phyloP scores from a whole-genome alignment of 2,113 vertebrate species.

The Chloroceryle aenea region DNA sequence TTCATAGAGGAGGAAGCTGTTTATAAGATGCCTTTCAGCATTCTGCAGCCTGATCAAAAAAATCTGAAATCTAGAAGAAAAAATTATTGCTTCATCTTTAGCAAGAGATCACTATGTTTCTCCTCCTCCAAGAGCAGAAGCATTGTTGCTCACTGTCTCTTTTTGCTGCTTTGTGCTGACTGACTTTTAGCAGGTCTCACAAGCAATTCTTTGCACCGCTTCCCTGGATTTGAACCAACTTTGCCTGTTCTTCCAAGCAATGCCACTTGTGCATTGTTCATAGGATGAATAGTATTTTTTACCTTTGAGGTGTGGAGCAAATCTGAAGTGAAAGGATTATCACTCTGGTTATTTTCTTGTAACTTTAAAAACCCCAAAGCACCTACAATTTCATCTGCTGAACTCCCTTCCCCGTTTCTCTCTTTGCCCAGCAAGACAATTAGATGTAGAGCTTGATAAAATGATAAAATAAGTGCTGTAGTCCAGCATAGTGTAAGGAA shows the following conservation, averaged over 20 bases:
- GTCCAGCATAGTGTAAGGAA: neutral
- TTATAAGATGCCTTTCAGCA: neutral
- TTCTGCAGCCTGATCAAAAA: neutral
- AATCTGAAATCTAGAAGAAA: neutral
- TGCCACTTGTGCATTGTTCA: neutral
- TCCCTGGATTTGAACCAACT: neutral
- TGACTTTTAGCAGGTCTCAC: neutral
- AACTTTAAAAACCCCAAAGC: neutral
- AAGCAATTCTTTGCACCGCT: neutral
- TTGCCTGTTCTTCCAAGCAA: neutral
- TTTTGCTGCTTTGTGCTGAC: neutral
- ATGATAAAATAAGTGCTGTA: neutral
- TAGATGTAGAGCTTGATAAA: neutral
- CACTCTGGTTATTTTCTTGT: neutral
- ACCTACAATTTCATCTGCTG: neutral
- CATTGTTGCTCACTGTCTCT: neutral
- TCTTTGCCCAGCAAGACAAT: neutral
- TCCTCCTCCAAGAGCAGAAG: neutral
- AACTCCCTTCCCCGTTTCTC: neutral
- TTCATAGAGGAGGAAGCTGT: neutral
- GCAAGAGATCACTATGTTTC: neutral
- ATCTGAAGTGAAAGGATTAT: neutral
- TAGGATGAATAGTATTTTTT: neutral
- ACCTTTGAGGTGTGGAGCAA: neutral
- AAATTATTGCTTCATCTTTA: neutral